Evolutionary conservation across 2,113 vertebrate species (phyloP).

Genomic region (Sphyrna mokarran): DNA sequence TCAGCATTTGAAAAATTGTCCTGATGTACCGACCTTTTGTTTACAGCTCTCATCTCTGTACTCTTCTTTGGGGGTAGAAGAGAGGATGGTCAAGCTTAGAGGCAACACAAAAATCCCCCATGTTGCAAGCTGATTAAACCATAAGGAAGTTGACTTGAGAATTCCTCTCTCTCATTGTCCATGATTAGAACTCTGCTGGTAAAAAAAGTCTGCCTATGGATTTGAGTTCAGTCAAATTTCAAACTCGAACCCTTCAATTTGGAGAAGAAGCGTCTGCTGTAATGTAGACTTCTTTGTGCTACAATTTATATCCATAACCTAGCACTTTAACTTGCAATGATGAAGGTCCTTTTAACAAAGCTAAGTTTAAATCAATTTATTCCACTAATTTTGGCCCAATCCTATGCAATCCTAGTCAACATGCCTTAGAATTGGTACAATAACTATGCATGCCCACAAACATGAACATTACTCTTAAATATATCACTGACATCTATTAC

Average conservation of each 20-base stretch:
- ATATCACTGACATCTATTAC: neutral
- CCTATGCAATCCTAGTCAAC: neutral
- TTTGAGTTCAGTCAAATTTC: too few relatives aligned
- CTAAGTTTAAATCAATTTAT: neutral
- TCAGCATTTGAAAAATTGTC: too few relatives aligned
- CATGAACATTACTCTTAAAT: neutral
- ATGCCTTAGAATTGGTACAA: neutral
- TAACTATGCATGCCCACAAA: neutral
- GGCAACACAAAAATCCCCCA: neutral
- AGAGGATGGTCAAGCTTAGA: neutral
- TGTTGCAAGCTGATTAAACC: neutral
- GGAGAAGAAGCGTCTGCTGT: neutral
- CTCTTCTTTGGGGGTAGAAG: neutral
- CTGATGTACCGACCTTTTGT: too few relatives aligned
- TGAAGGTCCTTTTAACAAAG: neutral
- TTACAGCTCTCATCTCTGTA: neutral
- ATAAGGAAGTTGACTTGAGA: neutral
- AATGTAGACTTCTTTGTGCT: neutral
- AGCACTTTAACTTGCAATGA: neutral
- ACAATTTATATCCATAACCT: neutral
- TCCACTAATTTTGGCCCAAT: neutral
- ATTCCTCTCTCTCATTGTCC: neutral
- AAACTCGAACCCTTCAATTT: neutral
- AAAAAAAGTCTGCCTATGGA: neutral
- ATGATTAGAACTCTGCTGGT: neutral